Evolutionary conservation across 2,113 vertebrate genomes (phyloP).

Genomic region (Odocoileus hemionus): DNA sequence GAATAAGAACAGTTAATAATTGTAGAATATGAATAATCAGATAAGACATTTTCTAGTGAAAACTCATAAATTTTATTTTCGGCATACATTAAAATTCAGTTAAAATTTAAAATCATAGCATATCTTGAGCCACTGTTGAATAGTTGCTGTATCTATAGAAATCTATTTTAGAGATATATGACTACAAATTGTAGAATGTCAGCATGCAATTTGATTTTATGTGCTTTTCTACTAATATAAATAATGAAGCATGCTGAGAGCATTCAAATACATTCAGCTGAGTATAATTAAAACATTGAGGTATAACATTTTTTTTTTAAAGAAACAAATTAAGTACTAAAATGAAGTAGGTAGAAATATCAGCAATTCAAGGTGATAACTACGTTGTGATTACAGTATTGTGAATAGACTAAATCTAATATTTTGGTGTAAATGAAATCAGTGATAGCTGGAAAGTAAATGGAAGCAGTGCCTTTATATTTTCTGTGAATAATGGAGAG

Average conservation of each 20-base stretch:
- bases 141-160: constrained; percentile 67
- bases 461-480: constrained; percentile 33
- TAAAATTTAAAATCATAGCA: constrained; percentile 65
- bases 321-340: constrained; percentile 68
- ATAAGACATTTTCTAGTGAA: constrained; percentile 70
- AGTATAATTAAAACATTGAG: constrained; percentile 76
- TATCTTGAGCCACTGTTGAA: constrained; percentile 50
- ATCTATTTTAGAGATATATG: constrained; percentile 63
- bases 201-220: constrained; percentile 69
- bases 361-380: constrained; percentile 56
- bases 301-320: constrained; percentile 43
- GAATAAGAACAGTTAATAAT: constrained; percentile 68
- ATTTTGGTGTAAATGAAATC: constrained; percentile 63
- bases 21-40: constrained; percentile 73
- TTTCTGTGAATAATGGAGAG: constrained; percentile 50
- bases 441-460: constrained; percentile 41
- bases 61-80: constrained; percentile 76
- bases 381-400: constrained; percentile 69
- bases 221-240: constrained; percentile 68
- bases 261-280: constrained; percentile 61
- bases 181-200: constrained; percentile 69
- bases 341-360: constrained; percentile 60
- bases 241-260: constrained; percentile 71
- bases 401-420: constrained; percentile 64
- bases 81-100: constrained; percentile 72